Percentiles rank a stretch among this genome's conserved stretches.
Evolutionary conservation across 2,113 vertebrate genomes (phyloP).

Genomic region (Tilapia sparmanii): DNA sequence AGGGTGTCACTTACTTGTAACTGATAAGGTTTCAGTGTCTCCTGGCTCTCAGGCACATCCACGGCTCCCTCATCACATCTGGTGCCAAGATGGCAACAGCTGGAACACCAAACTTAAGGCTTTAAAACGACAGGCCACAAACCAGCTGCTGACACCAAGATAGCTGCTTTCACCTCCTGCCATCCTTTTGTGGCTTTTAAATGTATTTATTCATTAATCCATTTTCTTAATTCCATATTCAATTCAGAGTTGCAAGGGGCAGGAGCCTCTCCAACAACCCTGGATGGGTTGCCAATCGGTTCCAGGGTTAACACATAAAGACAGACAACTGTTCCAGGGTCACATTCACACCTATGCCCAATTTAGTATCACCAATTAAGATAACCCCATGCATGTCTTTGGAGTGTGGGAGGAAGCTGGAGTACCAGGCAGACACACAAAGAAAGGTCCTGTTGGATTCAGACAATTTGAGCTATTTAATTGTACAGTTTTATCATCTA

Average conservation of each 20-base stretch:
- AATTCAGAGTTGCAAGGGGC: not conserved
- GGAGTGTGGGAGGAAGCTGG: not conserved
- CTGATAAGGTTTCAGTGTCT: not conserved
- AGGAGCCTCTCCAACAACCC: not conserved
- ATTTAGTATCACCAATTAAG: not conserved
- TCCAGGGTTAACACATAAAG: not conserved
- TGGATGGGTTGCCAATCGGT: not conserved
- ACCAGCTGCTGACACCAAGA: not conserved
- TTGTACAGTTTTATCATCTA: not conserved
- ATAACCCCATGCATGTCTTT: not conserved
- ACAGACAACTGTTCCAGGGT: not conserved
- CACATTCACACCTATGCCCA: not conserved
- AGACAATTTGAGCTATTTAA: not conserved
- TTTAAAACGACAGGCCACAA: not conserved
- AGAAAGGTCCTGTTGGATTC: not conserved
- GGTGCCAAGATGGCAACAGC: not conserved
- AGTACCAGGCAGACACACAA: not conserved
- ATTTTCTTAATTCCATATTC: not conserved
- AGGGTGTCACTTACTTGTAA: not conserved
- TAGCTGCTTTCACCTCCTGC: not conserved
- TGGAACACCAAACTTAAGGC: not conserved
- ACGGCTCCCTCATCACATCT: not conserved
- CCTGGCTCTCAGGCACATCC: not conserved
- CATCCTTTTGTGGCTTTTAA: not conserved
- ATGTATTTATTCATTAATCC: not conserved